These are phyloP conservation scores for Thymelicus lineola DNA, from an alignment of 2,888 invertebrate genomes.

Conservation along the genomic window DNA sequence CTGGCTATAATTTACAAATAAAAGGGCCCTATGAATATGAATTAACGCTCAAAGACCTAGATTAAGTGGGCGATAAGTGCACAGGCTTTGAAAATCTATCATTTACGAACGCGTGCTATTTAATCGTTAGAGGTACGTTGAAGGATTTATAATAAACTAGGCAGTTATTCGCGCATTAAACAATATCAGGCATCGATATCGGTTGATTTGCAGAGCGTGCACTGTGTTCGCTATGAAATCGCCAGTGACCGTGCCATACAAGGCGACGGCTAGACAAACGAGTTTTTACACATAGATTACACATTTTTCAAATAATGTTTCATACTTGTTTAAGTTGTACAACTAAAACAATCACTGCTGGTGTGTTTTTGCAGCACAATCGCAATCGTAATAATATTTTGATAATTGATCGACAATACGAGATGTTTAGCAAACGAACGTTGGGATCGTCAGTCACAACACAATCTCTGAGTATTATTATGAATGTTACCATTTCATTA, in stretches of 20 bases:
- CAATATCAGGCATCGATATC: slow-evolving; percentile 34
- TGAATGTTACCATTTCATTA: no score
- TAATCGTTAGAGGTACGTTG: slow-evolving; percentile 29
- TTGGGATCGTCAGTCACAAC: not conserved
- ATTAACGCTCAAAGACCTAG: slow-evolving; percentile 34
- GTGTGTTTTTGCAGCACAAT: not conserved
- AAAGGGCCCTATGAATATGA: slow-evolving; percentile 32
- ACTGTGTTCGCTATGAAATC: slow-evolving; percentile 49
- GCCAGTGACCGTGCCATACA: slow-evolving; percentile 50
- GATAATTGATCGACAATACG: not conserved
- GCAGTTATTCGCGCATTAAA: slow-evolving; percentile 33
- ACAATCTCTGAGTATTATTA: no score
- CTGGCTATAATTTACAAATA: slow-evolving; percentile 20
- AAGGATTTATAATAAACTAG: slow-evolving; percentile 34
- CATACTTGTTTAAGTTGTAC: not conserved
- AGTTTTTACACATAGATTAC: slow-evolving; percentile 2
- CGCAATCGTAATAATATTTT: slow-evolving; percentile 1
- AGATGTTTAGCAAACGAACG: not conserved
- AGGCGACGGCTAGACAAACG: slow-evolving; percentile 18
- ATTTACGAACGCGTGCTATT: slow-evolving; percentile 37
- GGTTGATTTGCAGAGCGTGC: slow-evolving; percentile 38
- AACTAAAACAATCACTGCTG: not conserved
- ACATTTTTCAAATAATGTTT: not conserved
- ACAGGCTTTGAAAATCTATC: slow-evolving; percentile 36
- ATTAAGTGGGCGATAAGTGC: slow-evolving; percentile 32